Evolutionary conservation across 2,888 invertebrate genomes (phyloP).

Genomic region (Polydesmus complanatus): DNA sequence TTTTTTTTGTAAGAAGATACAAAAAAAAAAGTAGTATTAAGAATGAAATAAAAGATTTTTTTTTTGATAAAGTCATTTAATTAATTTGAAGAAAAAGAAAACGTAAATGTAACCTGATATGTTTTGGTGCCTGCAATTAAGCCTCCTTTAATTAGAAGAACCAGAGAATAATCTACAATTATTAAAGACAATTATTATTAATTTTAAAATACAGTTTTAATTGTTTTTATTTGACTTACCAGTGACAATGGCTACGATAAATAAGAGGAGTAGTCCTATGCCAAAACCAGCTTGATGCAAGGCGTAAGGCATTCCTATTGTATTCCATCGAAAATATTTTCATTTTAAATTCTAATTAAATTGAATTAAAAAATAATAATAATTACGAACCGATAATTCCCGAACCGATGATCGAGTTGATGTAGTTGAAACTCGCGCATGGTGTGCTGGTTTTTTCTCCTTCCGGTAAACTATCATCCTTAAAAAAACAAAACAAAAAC

Average conservation of each 20-base stretch:
- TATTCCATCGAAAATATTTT: not conserved
- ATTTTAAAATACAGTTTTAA: not conserved
- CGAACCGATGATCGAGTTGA: slow-evolving; percentile 75
- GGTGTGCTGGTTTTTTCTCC: slow-evolving; percentile 50
- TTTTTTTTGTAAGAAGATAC: no score
- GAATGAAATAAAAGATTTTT: no score
- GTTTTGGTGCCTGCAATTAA: slow-evolving; percentile 62
- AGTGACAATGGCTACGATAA: slow-evolving; percentile 57
- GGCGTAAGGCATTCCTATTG: slow-evolving; percentile 60
- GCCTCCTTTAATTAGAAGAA: slow-evolving; percentile 60
- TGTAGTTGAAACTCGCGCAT: slow-evolving; percentile 70
- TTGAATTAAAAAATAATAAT: not conserved
- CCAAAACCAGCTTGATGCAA: slow-evolving; percentile 66
- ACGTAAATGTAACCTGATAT: slow-evolving; percentile 43
- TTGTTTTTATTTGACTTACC: slow-evolving; percentile 27
- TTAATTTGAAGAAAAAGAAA: slow-evolving; percentile 1
- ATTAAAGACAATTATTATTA: not conserved
- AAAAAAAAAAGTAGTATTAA: no score
- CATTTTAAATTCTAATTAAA: not conserved
- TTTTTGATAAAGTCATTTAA: no score
- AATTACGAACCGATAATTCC: slow-evolving; percentile 57
- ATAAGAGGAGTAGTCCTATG: slow-evolving; percentile 52
- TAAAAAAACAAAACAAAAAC: slow-evolving; percentile 1
- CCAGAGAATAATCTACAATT: slow-evolving; percentile 53
- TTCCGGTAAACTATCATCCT: slow-evolving; percentile 19